Evolutionary conservation across 2,113 vertebrate species (phyloP), one percentile per base, ranked within the genome.

Genomic region (Aptenodytes forsteri): DNA sequence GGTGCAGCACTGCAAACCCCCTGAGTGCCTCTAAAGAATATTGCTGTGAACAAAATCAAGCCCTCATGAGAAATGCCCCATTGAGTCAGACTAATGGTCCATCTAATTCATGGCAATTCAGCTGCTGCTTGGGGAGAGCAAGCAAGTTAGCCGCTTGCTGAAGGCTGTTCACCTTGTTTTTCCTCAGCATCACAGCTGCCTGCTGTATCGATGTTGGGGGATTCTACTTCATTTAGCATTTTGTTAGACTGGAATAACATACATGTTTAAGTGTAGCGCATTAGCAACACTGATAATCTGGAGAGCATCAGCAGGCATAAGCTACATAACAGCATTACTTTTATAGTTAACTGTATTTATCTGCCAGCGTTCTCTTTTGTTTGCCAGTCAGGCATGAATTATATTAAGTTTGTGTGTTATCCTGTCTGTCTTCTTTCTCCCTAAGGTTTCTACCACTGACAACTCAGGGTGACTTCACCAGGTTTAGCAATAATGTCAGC

Each of bases 21-120:
- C 7, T 2, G 36, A 64, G 40, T 50, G 56, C 36, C 54, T 76
- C 49, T 70, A 34, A 88, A 47, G 47, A 85, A 49, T 49, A 82
- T 44, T 50, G n/a, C 19, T 34, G 49, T 32, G 77, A 66, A 71
- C 26, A 62, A 89, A 91, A 89, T 82, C 20, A 81, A 91, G 16
- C 29, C 38, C 72, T 83, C 32, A 5, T 29, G 47, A 92, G 91
- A 71, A 94, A 75, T 75, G 44, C 52, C 59, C 69, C 65, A 13
- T 34, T 77, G 59, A 93, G 61, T 75, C 84, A 89, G 73, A n/a
- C 62, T 90, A 96, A 92, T 38, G 64, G 81, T 66, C 89, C 77
- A 58, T 66, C 92, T 94, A 92, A 91, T 91, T 80, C 79, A 61
- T 16, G 13, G 54, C 85, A 93, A 69, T 86, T 96, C 86, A 67